phyloP scores from a whole-genome alignment of 2,888 invertebrate species.

The Ecdyonurus torrentis region DNA sequence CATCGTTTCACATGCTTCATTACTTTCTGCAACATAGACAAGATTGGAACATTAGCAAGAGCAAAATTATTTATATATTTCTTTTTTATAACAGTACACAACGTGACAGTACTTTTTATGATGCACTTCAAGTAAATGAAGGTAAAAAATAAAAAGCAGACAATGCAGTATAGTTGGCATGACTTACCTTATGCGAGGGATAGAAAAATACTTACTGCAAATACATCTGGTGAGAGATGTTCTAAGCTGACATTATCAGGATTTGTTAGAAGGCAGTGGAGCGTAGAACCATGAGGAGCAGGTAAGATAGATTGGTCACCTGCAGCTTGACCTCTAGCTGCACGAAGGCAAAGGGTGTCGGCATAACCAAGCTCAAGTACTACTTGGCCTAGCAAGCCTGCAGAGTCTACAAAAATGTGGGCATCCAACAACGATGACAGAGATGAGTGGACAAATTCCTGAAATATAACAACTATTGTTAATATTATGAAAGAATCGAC shows the following conservation, averaged over 20 bases:
- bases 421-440: conserved; percentile 33
- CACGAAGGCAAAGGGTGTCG: conserved; percentile 34
- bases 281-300: conserved; percentile 35
- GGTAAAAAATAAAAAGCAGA: too few relatives aligned
- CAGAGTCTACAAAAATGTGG: conserved; percentile 33
- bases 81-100: too few relatives aligned
- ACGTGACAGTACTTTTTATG: background rate
- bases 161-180: background rate
- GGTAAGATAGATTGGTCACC: conserved; percentile 33
- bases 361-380: conserved; percentile 37
- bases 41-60: background rate
- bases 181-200: background rate
- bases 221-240: conserved; percentile 34
- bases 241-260: conserved; percentile 41
- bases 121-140: too few relatives aligned
- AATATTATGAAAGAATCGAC: too few relatives aligned
- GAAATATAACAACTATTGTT: conserved; percentile 5
- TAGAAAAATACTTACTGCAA: conserved; percentile 29
- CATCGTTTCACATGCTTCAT: conserved; percentile 37
- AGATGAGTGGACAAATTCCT: conserved; percentile 31
- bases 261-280: conserved; percentile 38
- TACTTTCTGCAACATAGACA: conserved; percentile 28
- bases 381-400: conserved; percentile 29
- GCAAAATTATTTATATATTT: background rate
- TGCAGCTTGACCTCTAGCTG: conserved; percentile 30